These are phyloP conservation scores for Arrhopalites spinosus DNA, from an alignment of 2,888 invertebrate genomes.

Conservation along the genomic window DNA sequence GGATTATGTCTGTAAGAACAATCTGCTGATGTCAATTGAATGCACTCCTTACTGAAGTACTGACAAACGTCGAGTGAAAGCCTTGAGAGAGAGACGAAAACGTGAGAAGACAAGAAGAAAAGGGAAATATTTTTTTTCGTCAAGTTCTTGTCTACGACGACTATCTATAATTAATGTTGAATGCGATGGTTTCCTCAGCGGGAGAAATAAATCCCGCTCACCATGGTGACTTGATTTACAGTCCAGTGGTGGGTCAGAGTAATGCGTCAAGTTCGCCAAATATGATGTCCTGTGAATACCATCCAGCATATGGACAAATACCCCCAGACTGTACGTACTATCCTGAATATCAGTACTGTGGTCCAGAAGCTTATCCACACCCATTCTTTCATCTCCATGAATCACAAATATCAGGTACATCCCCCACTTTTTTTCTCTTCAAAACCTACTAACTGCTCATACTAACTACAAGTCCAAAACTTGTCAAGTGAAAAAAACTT, in stretches of 20 bases:
- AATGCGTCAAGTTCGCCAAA: slow-evolving; percentile 54
- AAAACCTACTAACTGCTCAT: neutral
- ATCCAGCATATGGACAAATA: slow-evolving; percentile 55
- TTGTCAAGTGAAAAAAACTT: too few relatives aligned
- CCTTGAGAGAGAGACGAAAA: neutral
- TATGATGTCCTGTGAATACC: slow-evolving; percentile 55
- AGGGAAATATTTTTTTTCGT: neutral
- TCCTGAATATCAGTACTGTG: slow-evolving; percentile 54
- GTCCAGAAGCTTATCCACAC: slow-evolving; percentile 59
- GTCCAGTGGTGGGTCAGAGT: slow-evolving; percentile 53
- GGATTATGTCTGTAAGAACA: too few relatives aligned
- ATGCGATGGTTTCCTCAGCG: slow-evolving; percentile 56
- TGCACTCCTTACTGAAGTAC: too few relatives aligned
- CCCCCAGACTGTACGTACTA: slow-evolving; percentile 55
- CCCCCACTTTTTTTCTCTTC: neutral
- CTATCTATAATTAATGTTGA: slow-evolving; percentile 52
- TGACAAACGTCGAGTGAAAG: neutral
- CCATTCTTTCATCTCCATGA: neutral
- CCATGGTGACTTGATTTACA: slow-evolving; percentile 55
- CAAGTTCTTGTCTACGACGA: neutral
- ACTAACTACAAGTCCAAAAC: neutral
- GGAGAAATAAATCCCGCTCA: slow-evolving; percentile 55
- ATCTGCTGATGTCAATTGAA: too few relatives aligned
- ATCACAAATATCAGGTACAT: neutral
- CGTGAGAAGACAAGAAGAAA: neutral